Evolutionary conservation across 2,888 invertebrate species (phyloP).

Genomic region (Drosophila infuscata): DNA sequence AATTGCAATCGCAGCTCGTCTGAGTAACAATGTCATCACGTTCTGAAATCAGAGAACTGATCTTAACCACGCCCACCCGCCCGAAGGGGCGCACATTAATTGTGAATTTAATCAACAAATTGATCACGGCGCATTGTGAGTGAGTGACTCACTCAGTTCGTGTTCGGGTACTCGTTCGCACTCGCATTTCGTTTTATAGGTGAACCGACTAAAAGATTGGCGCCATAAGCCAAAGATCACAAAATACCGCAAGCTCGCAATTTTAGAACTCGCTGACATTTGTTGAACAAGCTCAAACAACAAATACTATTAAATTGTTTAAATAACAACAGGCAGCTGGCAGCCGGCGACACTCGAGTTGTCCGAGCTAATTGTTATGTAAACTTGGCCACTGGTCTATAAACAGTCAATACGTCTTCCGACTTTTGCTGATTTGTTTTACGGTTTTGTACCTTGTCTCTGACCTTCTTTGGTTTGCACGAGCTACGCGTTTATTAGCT

Average conservation of each 20-base stretch:
- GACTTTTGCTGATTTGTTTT: constrained; percentile 19
- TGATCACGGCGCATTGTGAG: constrained; percentile 33
- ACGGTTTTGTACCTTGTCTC: constrained; percentile 27
- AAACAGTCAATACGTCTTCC: constrained; percentile 21
- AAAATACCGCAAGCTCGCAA: constrained; percentile 7
- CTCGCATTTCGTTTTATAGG: not conserved
- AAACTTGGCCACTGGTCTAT: constrained; percentile 46
- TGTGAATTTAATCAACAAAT: constrained; percentile 35
- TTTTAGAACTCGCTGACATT: constrained; percentile 19
- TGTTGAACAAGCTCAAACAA: constrained; percentile 46
- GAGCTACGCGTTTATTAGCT: constrained; percentile 3
- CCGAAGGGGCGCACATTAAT: constrained; percentile 7
- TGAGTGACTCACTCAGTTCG: constrained; percentile 31
- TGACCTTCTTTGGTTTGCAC: constrained; percentile 55
- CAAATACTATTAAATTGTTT: constrained; percentile 13
- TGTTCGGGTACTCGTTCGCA: constrained; percentile 8
- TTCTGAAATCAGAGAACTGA: constrained; percentile 18
- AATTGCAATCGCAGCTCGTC: constrained; percentile 23
- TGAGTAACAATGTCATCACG: constrained; percentile 40
- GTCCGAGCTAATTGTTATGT: constrained; percentile 70
- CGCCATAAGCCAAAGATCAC: constrained; percentile 15
- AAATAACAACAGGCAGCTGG: constrained; percentile 10
- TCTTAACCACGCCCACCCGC: constrained; percentile 1
- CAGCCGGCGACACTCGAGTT: not conserved
- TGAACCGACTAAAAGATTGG: constrained; percentile 8